phyloP scores from a whole-genome alignment of 1,140 invertebrate species.

The Drosophila ercepeae region DNA sequence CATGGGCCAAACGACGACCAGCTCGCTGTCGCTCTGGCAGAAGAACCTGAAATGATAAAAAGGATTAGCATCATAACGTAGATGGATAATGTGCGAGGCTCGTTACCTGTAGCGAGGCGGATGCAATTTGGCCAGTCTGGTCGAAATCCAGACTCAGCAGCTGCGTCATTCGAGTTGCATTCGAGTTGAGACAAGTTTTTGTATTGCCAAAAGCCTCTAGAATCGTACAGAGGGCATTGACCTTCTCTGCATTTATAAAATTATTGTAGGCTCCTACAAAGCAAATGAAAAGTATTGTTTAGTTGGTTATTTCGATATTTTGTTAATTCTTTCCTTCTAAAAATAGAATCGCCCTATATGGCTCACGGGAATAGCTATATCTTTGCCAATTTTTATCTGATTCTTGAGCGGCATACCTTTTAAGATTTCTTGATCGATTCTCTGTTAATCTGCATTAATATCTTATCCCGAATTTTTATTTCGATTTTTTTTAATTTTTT shows the following conservation, averaged over 20 bases:
- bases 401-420: no score
- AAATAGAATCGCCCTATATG: no score
- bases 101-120: slow-evolving; percentile 93
- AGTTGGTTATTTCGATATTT: no score
- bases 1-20: slow-evolving; percentile 87
- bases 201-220: slow-evolving; percentile 95
- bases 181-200: slow-evolving; percentile 91
- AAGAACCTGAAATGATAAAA: slow-evolving; percentile 85
- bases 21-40: slow-evolving; percentile 91
- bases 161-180: slow-evolving; percentile 95
- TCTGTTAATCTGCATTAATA: no score
- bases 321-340: no score
- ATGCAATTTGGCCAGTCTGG: slow-evolving; percentile 93
- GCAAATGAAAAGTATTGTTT: not conserved
- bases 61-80: not conserved
- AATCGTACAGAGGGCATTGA: slow-evolving; percentile 92
- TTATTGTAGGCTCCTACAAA: slow-evolving; percentile 84
- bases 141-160: slow-evolving; percentile 96
- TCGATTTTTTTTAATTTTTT: no score
- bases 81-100: not conserved
- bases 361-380: no score
- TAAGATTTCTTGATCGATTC: no score
- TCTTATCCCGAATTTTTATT: no score
- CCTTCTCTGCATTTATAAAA: slow-evolving; percentile 91
- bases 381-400: no score